phyloP scores from a whole-genome alignment of 2,113 vertebrate species.

The Cephalophus harveyi region DNA sequence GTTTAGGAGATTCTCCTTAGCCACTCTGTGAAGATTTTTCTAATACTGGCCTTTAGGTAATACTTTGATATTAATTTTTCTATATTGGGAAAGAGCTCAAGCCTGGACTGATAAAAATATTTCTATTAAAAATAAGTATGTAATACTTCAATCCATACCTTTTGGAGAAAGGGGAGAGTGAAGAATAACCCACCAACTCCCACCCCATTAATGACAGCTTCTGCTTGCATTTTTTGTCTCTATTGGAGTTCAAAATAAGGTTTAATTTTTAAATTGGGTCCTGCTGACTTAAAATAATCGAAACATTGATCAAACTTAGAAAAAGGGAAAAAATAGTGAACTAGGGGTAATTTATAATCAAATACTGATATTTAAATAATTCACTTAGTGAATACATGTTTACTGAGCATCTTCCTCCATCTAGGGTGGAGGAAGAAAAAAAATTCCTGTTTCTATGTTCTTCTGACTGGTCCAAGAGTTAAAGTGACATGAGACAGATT shows the following conservation, averaged over 20 bases:
- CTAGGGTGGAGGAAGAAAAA: not conserved
- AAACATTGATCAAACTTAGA: not conserved
- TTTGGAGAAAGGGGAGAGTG: not conserved
- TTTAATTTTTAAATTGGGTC: not conserved
- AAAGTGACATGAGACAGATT: not conserved
- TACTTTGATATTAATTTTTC: not conserved
- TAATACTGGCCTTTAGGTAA: not conserved
- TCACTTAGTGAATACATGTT: not conserved
- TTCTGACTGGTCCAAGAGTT: not conserved
- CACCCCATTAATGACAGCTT: not conserved
- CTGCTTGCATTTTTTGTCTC: not conserved
- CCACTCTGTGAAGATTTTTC: not conserved
- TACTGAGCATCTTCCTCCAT: not conserved
- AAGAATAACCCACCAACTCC: not conserved
- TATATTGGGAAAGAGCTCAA: not conserved
- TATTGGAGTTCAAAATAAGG: not conserved
- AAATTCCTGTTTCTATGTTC: not conserved
- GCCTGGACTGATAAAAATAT: not conserved
- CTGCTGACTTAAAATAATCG: not conserved
- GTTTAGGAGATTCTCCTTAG: not conserved
- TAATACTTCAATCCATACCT: not conserved
- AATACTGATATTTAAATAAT: not conserved
- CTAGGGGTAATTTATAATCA: not conserved
- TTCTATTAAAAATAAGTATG: not conserved
- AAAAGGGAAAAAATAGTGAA: not conserved